Evolutionary conservation across 2,797 vertebrate species (phyloP).

Genomic region (Cyclopterus lumpus): DNA sequence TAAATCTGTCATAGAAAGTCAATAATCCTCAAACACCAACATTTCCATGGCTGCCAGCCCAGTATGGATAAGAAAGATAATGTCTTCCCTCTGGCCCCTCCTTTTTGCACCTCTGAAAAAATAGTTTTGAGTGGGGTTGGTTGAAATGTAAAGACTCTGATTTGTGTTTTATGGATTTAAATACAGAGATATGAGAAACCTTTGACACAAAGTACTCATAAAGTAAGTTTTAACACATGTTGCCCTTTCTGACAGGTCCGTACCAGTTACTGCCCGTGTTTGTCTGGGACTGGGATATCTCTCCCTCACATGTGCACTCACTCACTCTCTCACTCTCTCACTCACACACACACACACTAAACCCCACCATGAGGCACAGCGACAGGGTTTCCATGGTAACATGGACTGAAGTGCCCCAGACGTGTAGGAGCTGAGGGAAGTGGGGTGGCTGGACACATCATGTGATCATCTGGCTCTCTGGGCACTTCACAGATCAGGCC

Average conservation of each 20-base stretch:
- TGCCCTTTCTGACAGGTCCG: slow-evolving; percentile 47
- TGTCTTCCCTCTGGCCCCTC: background rate
- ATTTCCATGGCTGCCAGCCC: no score
- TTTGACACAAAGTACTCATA: background rate
- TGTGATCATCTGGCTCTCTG: slow-evolving; percentile 51
- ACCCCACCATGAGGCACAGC: slow-evolving; percentile 50
- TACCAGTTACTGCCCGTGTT: slow-evolving; percentile 74
- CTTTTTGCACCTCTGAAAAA: background rate
- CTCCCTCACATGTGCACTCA: slow-evolving; percentile 30
- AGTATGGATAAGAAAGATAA: no score
- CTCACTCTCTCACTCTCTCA: background rate
- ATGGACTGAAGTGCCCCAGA: slow-evolving; percentile 55
- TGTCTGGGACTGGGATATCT: slow-evolving; percentile 41
- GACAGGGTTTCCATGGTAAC: slow-evolving; percentile 55
- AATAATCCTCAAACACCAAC: no score
- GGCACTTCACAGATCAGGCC: background rate
- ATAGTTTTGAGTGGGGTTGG: background rate
- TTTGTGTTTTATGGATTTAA: background rate
- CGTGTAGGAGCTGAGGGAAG: slow-evolving; percentile 37
- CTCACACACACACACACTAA: slow-evolving; percentile 16
- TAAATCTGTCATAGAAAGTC: no score
- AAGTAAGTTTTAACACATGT: slow-evolving; percentile 35
- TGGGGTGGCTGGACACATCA: slow-evolving; percentile 40
- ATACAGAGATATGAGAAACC: slow-evolving; percentile 9
- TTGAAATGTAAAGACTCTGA: background rate